Conservation (phyloP, 2,888 invertebrate genomes). For the Sycophila texana region DNA sequence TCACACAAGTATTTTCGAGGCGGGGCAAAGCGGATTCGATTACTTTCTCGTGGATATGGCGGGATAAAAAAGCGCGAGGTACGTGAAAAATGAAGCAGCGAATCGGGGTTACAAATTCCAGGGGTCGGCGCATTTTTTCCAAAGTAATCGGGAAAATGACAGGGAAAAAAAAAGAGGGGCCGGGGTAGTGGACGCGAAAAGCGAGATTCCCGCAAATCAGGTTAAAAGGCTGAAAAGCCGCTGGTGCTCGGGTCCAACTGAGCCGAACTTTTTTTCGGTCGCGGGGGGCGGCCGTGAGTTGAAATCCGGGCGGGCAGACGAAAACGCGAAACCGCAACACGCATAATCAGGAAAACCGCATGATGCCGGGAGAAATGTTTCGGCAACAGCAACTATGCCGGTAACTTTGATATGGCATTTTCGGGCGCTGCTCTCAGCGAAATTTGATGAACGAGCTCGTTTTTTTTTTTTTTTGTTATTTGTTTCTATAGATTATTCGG, state of each 20-base stretch:
- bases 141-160: slow-evolving; percentile 34
- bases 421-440: too few relatives aligned
- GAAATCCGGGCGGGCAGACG: not conserved
- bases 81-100: not conserved
- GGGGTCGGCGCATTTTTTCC: not conserved
- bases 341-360: slow-evolving; percentile 37
- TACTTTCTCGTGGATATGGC: not conserved
- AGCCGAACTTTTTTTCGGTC: not conserved
- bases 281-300: not conserved
- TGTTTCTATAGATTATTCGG: too few relatives aligned
- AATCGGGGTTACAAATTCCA: not conserved
- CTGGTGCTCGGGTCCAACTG: not conserved
- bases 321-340: slow-evolving; percentile 10
- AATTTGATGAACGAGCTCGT: too few relatives aligned
- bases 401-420: too few relatives aligned
- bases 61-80: not conserved
- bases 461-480: too few relatives aligned
- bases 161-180: too few relatives aligned
- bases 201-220: slow-evolving; percentile 42
- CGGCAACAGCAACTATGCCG: not conserved
- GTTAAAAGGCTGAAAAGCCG: slow-evolving; percentile 39
- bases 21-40: not conserved
- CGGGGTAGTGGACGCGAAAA: not conserved
- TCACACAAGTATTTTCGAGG: too few relatives aligned
- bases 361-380: not conserved